phyloP scores from a whole-genome alignment of 1,140 invertebrate genomes.

The Drosophila nigrodunni region DNA sequence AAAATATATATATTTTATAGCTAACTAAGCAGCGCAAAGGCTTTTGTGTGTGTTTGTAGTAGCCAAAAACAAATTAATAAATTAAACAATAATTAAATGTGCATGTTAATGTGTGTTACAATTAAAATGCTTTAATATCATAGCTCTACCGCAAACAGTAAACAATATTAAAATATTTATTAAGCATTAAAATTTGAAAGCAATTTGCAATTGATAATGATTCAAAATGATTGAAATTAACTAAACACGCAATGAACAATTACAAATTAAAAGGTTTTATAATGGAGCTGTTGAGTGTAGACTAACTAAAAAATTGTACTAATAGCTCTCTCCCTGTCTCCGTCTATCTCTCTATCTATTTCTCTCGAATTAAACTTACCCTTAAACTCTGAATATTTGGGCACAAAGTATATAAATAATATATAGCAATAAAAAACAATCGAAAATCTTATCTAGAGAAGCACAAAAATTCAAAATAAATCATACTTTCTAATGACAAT shows the following conservation, averaged over 20 bases:
- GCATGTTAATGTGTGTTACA: slow-evolving; percentile 60
- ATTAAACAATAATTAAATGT: slow-evolving; percentile 70
- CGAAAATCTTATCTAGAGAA: slow-evolving; percentile 52
- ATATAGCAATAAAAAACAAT: slow-evolving; percentile 52
- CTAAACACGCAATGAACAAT: slow-evolving; percentile 37
- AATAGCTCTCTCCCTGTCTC: slow-evolving; percentile 27
- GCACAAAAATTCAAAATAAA: slow-evolving; percentile 46
- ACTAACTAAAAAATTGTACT: slow-evolving; percentile 37
- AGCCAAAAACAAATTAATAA: slow-evolving; percentile 68
- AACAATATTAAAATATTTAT: slow-evolving; percentile 8
- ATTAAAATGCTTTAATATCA: slow-evolving; percentile 75
- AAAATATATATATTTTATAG: slow-evolving; percentile 60
- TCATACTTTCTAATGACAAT: slow-evolving; percentile 54
- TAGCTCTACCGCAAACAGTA: slow-evolving; percentile 48
- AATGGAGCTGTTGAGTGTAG: slow-evolving; percentile 78
- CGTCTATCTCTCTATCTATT: not conserved
- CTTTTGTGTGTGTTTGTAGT: slow-evolving; percentile 74
- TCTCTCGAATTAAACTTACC: not conserved
- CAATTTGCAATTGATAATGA: slow-evolving; percentile 35
- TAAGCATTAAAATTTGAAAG: slow-evolving; percentile 27
- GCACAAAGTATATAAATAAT: slow-evolving; percentile 55
- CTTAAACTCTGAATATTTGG: slow-evolving; percentile 51
- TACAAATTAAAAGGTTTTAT: slow-evolving; percentile 60
- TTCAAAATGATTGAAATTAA: slow-evolving; percentile 4
- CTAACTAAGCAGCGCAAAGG: slow-evolving; percentile 71